Evolutionary conservation across 1,140 invertebrate genomes (phyloP).

Genomic region (Microvelia longipes): DNA sequence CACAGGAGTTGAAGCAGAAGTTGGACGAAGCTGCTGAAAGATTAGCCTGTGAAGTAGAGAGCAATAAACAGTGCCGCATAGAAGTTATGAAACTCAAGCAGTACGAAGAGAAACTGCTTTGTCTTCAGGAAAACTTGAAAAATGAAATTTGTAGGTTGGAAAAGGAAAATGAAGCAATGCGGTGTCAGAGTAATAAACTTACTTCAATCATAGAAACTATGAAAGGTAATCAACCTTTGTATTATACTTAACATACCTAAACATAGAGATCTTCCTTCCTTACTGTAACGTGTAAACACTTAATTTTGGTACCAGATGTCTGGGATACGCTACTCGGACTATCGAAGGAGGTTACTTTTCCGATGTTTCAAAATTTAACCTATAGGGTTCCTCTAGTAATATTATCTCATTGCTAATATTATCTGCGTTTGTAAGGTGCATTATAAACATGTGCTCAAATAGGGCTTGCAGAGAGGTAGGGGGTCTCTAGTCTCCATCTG

Average conservation of each 20-base stretch:
- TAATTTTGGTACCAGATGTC: too few species aligned
- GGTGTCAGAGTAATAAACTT: slow-evolving; percentile 4
- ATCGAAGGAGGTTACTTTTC: too few species aligned
- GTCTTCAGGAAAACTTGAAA: neutral
- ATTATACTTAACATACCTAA: too few species aligned
- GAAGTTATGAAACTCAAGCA: slow-evolving; percentile 4
- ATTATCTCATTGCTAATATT: too few species aligned
- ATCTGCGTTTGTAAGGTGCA: too few species aligned
- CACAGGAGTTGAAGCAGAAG: slow-evolving; percentile 3
- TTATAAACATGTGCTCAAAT: too few species aligned
- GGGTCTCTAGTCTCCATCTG: too few species aligned
- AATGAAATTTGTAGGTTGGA: slow-evolving; percentile 2
- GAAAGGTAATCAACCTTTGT: slow-evolving; percentile 8
- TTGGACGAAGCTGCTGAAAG: neutral
- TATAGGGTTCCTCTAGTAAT: too few species aligned
- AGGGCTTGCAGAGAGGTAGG: too few species aligned
- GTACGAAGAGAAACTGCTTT: neutral
- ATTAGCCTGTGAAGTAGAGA: neutral
- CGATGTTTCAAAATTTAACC: too few species aligned
- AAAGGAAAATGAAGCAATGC: neutral
- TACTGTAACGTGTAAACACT: neutral
- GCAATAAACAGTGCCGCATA: neutral
- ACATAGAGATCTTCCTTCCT: neutral
- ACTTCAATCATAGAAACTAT: slow-evolving; percentile 9
- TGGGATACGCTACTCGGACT: too few species aligned